Evolutionary conservation across 1,140 invertebrate species (phyloP).

Genomic region (Orius laevigatus): DNA sequence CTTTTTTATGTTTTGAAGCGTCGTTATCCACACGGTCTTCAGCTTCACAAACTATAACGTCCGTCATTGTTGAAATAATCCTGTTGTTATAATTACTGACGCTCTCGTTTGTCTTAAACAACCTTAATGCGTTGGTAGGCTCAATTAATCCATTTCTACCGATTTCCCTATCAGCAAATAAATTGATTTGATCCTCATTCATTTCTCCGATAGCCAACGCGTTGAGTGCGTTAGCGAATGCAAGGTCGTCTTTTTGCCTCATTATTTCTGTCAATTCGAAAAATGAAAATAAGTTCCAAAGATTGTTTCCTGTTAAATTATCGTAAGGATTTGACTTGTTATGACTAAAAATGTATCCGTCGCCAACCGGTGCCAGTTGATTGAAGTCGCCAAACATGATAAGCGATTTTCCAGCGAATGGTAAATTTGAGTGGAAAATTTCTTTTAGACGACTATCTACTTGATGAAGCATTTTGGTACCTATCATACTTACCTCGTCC

Average conservation of each 20-base stretch:
- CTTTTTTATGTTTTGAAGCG: no score
- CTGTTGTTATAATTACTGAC: no score
- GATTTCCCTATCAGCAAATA: no score
- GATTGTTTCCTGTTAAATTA: neutral
- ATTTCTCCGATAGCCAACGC: conserved; percentile 11
- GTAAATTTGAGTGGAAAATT: conserved; percentile 1
- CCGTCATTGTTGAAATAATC: no score
- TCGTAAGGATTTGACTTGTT: conserved; percentile 1
- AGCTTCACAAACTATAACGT: no score
- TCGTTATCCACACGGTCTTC: no score
- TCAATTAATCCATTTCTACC: no score
- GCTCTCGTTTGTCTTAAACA: no score
- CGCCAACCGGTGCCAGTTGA: conserved; percentile 17
- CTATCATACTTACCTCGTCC: conserved; percentile 16
- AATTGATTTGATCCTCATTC: no score
- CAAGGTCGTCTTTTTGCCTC: conserved; percentile 15
- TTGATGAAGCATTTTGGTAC: conserved; percentile 2
- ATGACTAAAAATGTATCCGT: conserved; percentile 9
- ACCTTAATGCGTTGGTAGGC: no score
- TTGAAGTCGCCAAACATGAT: conserved; percentile 16
- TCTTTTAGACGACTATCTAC: conserved; percentile 13
- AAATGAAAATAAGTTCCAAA: conserved; percentile 12
- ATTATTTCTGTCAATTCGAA: conserved; percentile 16
- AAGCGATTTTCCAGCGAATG: conserved; percentile 12
- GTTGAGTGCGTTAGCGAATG: conserved; percentile 14